Evolutionary conservation across 2,888 invertebrate genomes (phyloP).

Genomic region (Acanthosepion lycidas): DNA sequence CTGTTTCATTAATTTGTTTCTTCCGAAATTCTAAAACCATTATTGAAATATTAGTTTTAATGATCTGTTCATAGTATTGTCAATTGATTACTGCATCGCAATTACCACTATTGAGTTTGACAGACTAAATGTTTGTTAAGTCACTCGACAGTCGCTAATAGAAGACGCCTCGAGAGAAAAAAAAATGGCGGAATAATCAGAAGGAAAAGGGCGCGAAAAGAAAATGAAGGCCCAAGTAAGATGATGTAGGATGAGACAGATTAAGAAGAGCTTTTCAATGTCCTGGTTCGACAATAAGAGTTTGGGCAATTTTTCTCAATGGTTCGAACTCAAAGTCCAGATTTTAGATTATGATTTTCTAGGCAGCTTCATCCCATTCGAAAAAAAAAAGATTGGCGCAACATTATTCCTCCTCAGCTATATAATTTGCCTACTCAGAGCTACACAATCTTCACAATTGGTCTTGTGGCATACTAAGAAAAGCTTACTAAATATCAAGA

Average conservation of each 20-base stretch:
- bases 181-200: not conserved
- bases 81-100: not conserved
- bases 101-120: slow-evolving; percentile 10
- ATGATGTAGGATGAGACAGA: not conserved
- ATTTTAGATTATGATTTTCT: too few relatives aligned
- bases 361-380: too few relatives aligned
- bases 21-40: not conserved
- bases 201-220: not conserved
- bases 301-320: not conserved
- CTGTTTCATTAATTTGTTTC: not conserved
- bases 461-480: too few relatives aligned
- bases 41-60: slow-evolving; percentile 17
- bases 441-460: too few relatives aligned
- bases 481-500: too few relatives aligned
- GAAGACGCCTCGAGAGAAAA: not conserved
- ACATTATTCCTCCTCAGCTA: too few relatives aligned
- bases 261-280: not conserved
- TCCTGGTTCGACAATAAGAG: not conserved
- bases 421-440: too few relatives aligned
- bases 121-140: slow-evolving; percentile 16
- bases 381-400: too few relatives aligned
- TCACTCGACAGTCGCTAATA: not conserved
- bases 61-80: slow-evolving; percentile 11
- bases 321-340: not conserved
- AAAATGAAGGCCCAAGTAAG: not conserved